These are phyloP conservation scores for Spicauda simplicius DNA, from an alignment of 2,888 invertebrate genomes.

Conservation along the genomic window DNA sequence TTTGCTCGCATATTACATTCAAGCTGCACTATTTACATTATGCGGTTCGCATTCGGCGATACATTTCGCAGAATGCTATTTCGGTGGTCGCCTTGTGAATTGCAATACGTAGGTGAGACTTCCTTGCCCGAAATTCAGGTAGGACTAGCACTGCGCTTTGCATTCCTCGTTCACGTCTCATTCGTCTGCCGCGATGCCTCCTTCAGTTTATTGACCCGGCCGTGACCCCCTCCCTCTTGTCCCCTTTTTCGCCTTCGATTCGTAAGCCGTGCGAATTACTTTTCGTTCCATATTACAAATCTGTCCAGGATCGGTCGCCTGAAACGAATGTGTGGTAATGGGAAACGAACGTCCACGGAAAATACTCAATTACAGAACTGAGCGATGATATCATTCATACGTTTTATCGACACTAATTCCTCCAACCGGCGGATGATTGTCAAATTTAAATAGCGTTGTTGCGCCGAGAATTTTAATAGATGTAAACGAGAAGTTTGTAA, in stretches of 20 bases:
- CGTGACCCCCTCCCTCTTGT: constrained; percentile 66
- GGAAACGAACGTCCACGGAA: constrained; percentile 19
- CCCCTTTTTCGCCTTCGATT: constrained; percentile 43
- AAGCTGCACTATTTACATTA: constrained; percentile 14
- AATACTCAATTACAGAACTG: constrained; percentile 32
- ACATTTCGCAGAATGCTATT: constrained; percentile 12
- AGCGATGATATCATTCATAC: constrained; percentile 8
- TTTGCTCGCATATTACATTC: constrained; percentile 6
- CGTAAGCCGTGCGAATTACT: constrained; percentile 45
- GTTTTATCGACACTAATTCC: not conserved
- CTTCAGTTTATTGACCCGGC: constrained; percentile 74
- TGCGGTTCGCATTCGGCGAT: constrained; percentile 9
- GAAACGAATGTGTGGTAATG: constrained; percentile 4
- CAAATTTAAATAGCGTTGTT: not conserved
- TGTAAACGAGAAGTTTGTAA: not conserved
- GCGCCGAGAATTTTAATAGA: not conserved
- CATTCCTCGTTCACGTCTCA: constrained; percentile 39
- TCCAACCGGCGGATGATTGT: not conserved
- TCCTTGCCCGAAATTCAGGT: constrained; percentile 31
- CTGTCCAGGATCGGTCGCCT: constrained; percentile 11
- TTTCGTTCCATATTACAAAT: constrained; percentile 49
- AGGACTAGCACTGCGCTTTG: constrained; percentile 47
- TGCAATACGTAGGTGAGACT: not conserved
- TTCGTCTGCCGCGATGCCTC: constrained; percentile 58
- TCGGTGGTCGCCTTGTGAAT: constrained; percentile 6